phyloP scores from a whole-genome alignment of 2,113 vertebrate genomes.

The Acrocephalus arundinaceus region DNA sequence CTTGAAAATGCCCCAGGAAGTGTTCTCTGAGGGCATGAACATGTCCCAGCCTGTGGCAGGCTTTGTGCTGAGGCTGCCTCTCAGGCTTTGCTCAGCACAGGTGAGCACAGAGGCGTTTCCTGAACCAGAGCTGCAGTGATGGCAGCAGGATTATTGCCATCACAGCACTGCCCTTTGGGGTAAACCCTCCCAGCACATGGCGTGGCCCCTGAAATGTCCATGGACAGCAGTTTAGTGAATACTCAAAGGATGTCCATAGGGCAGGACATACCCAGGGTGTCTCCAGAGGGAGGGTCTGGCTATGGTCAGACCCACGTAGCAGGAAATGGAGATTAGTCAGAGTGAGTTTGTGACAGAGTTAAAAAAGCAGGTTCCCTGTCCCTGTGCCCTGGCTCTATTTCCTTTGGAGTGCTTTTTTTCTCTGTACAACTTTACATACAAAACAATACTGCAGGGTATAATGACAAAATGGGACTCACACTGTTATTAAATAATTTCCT shows the following conservation, averaged over 20 bases:
- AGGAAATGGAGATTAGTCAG: background rate
- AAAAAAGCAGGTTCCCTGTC: background rate
- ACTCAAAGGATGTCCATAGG: background rate
- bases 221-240: background rate
- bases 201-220: background rate
- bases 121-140: background rate
- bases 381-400: background rate
- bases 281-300: background rate
- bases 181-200: background rate
- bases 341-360: background rate
- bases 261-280: background rate
- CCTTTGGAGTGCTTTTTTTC: background rate
- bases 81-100: background rate
- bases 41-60: background rate
- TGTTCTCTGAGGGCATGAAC: background rate
- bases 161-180: fast-evolving
- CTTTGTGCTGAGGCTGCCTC: background rate
- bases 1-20: background rate
- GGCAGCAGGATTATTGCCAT: fast-evolving
- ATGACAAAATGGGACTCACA: background rate
- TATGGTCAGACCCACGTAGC: fast-evolving
- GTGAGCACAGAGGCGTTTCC: background rate
- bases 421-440: background rate
- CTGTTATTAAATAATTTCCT: background rate
- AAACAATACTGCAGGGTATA: background rate